Conservation (phyloP, 37 sponge, comb jelly and placozoan species). For the Eunapius fragilis region DNA sequence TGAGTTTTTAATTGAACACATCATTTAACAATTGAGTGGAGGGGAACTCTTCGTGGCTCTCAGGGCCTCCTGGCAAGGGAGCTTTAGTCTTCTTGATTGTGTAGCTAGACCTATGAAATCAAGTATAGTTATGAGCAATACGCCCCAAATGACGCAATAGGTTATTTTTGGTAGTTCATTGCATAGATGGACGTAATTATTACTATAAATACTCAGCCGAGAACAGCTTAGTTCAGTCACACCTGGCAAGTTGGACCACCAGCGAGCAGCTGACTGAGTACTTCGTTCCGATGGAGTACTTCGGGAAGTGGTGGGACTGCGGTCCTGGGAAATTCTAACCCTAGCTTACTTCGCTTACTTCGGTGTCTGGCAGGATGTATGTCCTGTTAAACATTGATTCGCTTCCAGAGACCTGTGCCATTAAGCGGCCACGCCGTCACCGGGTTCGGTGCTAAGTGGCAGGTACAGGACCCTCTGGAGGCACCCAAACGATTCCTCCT, state of each 20-base stretch:
- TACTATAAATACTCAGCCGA: background rate
- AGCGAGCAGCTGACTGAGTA: background rate
- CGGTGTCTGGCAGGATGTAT: background rate
- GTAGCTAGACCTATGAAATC: no score
- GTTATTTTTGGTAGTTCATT: background rate
- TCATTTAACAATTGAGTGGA: no score
- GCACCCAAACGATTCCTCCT: conserved; percentile 48
- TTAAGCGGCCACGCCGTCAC: conserved; percentile 82
- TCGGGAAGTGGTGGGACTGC: background rate
- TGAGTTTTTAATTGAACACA: no score
- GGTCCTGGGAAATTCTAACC: background rate
- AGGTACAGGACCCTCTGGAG: conserved; percentile 51
- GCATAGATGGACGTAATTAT: no score
- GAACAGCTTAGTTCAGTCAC: background rate
- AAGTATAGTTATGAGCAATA: no score
- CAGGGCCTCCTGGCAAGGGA: no score
- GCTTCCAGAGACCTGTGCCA: conserved; percentile 48
- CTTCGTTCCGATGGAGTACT: background rate
- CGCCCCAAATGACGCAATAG: background rate
- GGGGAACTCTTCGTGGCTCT: no score
- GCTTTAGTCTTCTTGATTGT: no score
- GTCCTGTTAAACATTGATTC: conserved; percentile 1
- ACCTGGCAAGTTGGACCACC: background rate
- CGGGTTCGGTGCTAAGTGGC: conserved; percentile 77
- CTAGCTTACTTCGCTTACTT: background rate